A percentile compares a stretch with the other conserved stretches of the same genome.
These are phyloP conservation scores for Sycophila texana DNA, from an alignment of 2,888 invertebrate species.

Conservation along the genomic window DNA sequence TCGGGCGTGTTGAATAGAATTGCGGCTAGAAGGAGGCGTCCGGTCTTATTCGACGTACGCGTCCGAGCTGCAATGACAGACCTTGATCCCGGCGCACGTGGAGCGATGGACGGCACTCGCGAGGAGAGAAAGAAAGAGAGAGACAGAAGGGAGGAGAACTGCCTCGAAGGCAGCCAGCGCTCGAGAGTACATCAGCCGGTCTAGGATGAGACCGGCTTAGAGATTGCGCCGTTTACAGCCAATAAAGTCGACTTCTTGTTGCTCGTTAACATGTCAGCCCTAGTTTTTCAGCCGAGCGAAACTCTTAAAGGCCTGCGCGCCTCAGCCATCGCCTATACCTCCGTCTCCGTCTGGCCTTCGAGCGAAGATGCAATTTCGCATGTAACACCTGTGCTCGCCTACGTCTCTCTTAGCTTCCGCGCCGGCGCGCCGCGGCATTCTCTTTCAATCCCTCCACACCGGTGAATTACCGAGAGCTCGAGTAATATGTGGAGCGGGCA, in stretches of 20 bases:
- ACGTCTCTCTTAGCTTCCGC: not conserved
- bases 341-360: not conserved
- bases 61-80: not conserved
- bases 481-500: slow-evolving; percentile 2
- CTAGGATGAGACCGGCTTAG: slow-evolving; percentile 67
- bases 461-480: slow-evolving; percentile 8
- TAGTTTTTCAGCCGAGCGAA: slow-evolving; percentile 68
- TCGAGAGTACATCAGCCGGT: slow-evolving; percentile 16
- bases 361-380: slow-evolving; percentile 61
- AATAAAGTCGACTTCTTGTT: slow-evolving; percentile 73
- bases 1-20: not conserved
- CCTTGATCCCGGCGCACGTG: not conserved
- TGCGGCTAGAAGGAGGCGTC: not conserved
- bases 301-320: slow-evolving; percentile 56
- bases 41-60: not conserved
- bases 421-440: not conserved
- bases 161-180: not conserved
- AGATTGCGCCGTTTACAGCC: slow-evolving; percentile 72
- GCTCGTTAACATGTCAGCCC: slow-evolving; percentile 73
- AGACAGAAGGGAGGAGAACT: not conserved
- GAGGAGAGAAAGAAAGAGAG: not conserved
- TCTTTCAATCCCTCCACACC: not conserved
- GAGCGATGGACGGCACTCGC: no score
- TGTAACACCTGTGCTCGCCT: slow-evolving; percentile 54
- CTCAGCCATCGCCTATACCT: not conserved